Percentiles rank a stretch among this genome's conserved stretches.
Evolutionary conservation across 2,888 invertebrate genomes (phyloP).

Genomic region (Synergus itoensis): DNA sequence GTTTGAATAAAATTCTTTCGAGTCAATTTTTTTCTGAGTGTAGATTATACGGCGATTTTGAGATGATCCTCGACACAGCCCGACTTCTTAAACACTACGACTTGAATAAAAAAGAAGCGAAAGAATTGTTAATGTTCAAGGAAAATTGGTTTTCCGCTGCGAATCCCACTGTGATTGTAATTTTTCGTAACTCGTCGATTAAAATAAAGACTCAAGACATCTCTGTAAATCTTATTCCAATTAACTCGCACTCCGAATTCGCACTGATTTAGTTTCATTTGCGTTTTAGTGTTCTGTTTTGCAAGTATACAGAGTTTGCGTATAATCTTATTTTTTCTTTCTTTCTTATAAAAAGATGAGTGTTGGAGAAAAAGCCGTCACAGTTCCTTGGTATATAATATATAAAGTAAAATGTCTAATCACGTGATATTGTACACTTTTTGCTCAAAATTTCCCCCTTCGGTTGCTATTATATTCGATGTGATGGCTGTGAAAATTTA

Average conservation of each 20-base stretch:
- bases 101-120: constrained; percentile 24
- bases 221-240: background rate
- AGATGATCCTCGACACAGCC: constrained; percentile 37
- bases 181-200: constrained; percentile 24
- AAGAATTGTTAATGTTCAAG: constrained; percentile 17
- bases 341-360: constrained; percentile 56
- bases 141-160: constrained; percentile 3
- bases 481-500: constrained; percentile 66
- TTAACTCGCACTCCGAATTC: constrained; percentile 54
- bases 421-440: constrained; percentile 71
- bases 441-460: constrained; percentile 61
- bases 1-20: background rate
- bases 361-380: constrained; percentile 62
- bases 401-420: constrained; percentile 67
- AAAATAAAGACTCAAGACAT: constrained; percentile 22
- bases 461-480: constrained; percentile 66
- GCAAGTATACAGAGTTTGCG: constrained; percentile 59
- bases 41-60: background rate
- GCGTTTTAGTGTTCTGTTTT: constrained; percentile 52
- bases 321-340: constrained; percentile 47
- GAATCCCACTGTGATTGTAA: constrained; percentile 30
- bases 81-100: constrained; percentile 34
- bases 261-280: constrained; percentile 52
- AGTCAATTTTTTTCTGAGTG: constrained; percentile 3
- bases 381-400: constrained; percentile 53